Evolutionary conservation across 2,888 invertebrate genomes (phyloP).

Genomic region (Folsomia manolachei): DNA sequence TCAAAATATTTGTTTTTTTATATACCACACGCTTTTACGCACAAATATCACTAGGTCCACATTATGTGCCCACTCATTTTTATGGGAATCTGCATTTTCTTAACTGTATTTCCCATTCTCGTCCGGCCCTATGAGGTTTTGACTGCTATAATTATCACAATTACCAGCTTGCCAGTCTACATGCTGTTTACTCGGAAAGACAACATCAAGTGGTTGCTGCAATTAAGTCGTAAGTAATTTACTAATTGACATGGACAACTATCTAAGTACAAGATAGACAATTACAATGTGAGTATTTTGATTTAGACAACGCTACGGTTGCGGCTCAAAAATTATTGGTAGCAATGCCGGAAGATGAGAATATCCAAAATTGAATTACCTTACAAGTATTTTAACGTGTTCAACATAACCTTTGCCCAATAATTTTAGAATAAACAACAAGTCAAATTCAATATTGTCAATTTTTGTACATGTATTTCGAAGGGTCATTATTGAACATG

Average conservation of each 20-base stretch:
- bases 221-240: slow-evolving; percentile 27
- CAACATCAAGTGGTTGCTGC: slow-evolving; percentile 18
- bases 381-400: too few relatives aligned
- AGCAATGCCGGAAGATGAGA: slow-evolving; percentile 36
- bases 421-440: background rate
- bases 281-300: too few relatives aligned
- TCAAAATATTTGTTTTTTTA: background rate
- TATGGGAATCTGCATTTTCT: slow-evolving; percentile 71
- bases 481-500: too few relatives aligned
- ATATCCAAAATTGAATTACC: too few relatives aligned
- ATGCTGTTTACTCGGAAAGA: slow-evolving; percentile 52
- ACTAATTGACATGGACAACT: slow-evolving; percentile 3
- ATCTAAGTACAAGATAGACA: too few relatives aligned
- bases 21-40: too few relatives aligned
- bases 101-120: slow-evolving; percentile 61
- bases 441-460: background rate
- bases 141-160: slow-evolving; percentile 69
- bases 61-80: slow-evolving; percentile 72
- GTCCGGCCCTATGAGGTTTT: slow-evolving; percentile 53
- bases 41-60: slow-evolving; percentile 58
- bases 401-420: too few relatives aligned
- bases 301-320: slow-evolving; percentile 31
- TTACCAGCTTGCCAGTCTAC: slow-evolving; percentile 80
- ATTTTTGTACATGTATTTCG: background rate
- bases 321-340: slow-evolving; percentile 39